Percentiles rank a stretch among this genome's conserved stretches.
Evolutionary conservation across 2,888 invertebrate genomes (phyloP).

Genomic region (Malachius bipustulatus): DNA sequence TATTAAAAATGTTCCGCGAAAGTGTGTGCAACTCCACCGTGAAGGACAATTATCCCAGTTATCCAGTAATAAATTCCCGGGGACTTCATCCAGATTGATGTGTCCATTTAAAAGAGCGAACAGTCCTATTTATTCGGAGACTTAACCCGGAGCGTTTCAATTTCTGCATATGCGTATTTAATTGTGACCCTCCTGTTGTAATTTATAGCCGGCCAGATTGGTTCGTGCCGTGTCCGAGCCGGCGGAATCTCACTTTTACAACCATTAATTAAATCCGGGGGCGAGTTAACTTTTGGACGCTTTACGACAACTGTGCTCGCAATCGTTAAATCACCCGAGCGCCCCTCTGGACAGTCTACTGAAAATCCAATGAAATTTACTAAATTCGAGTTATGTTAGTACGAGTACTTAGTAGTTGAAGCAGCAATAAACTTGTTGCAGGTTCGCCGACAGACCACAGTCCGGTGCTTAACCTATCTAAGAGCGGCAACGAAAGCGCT

Average conservation of each 20-base stretch:
- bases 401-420: too few relatives aligned
- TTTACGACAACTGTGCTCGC: too few relatives aligned
- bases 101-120: slow-evolving; percentile 25
- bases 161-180: slow-evolving; percentile 37
- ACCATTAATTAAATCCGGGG: slow-evolving; percentile 34
- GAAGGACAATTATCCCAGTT: slow-evolving; percentile 16
- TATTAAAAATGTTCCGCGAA: slow-evolving; percentile 3
- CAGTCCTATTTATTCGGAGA: slow-evolving; percentile 30
- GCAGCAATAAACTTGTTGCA: too few relatives aligned
- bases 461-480: slow-evolving; percentile 84
- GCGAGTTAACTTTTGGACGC: slow-evolving; percentile 34
- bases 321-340: too few relatives aligned
- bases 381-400: too few relatives aligned
- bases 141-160: slow-evolving; percentile 30
- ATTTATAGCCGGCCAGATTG: slow-evolving; percentile 34
- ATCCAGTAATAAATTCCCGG: slow-evolving; percentile 19
- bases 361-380: too few relatives aligned
- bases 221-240: slow-evolving; percentile 30
- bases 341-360: too few relatives aligned
- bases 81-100: slow-evolving; percentile 26
- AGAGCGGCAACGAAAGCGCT: slow-evolving; percentile 70
- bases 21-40: not conserved
- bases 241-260: slow-evolving; percentile 34
- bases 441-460: slow-evolving; percentile 76
- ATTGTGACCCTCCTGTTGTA: slow-evolving; percentile 32